Base-by-base conservation (phyloP, 2,888 invertebrate species). In the Andrena dorsata region DNA sequence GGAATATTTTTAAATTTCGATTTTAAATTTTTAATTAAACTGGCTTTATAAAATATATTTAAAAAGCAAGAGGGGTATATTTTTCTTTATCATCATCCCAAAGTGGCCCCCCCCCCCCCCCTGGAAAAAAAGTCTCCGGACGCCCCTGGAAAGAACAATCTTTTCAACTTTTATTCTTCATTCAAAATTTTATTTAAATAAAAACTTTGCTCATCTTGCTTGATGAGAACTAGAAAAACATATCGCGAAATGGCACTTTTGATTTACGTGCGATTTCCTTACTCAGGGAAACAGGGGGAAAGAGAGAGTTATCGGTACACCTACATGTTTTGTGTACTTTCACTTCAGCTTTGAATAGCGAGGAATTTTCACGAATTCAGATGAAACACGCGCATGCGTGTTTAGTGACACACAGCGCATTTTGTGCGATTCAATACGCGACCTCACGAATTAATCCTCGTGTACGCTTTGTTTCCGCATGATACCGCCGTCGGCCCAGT, bases 331-430 rank as follows among this genome's bases (percentile, higher is more conserved):
- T 41, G n/a, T 2, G 20, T 47, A 60, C 66, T 56, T 58, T 66
- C 41, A 41, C 30, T 30, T 47, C 10, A 13, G 58, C 72, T 79
- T 60, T 56, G 41, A 79, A 79, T 28, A 32, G 13, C 2, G 2
- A 30, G 10, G 13, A 20, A 73, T 79, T 69, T 26, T 61, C 41
- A 47, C 56, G 49, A 41, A 26, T 70, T 47, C 32, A 8, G 23
- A 60, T 70, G 7, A 41, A 68, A 66, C 28, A 2, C 16, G 61
- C 80, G 82, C 82, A 80, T 82, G 82, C 82, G 82, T 68, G 20
- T 41, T 10, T 20, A n/a, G 26, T 28, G n/a, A 41, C 56, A 16
- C 30, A 20, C 6, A n/a, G 7, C 8, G 26, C 28, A 53, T 63
- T 60, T 73, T 35, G 8, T 35, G 8, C 6, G 49, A 66, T 26